Conservation (phyloP, 2,888 invertebrate genomes). For the Lampropteryx suffumata region DNA sequence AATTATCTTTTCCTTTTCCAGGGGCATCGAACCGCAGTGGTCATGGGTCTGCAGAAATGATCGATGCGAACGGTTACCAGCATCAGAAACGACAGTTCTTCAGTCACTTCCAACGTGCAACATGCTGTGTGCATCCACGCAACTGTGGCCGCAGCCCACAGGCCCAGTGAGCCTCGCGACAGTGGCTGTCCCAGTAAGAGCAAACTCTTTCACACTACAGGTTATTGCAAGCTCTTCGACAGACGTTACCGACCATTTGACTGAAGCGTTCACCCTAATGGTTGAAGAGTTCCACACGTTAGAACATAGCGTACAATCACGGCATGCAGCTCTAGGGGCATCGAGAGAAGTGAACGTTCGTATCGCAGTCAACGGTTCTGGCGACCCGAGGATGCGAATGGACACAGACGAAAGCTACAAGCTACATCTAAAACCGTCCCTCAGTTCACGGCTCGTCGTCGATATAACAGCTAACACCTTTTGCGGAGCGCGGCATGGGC, state of each 20-base stretch:
- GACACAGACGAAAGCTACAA: constrained; percentile 90
- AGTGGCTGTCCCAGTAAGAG: constrained; percentile 83
- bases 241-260: constrained; percentile 65
- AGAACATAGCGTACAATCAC: constrained; percentile 60
- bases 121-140: constrained; percentile 89
- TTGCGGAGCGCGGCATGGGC: constrained; percentile 90
- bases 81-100: constrained; percentile 63
- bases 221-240: constrained; percentile 61
- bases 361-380: constrained; percentile 79
- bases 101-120: constrained; percentile 89
- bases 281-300: constrained; percentile 74
- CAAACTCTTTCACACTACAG: constrained; percentile 76
- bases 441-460: constrained; percentile 76
- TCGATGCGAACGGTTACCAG: constrained; percentile 85
- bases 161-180: constrained; percentile 87
- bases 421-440: constrained; percentile 78
- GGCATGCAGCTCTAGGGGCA: constrained; percentile 52
- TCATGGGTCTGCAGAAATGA: constrained; percentile 89
- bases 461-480: constrained; percentile 86
- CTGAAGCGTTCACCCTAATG: constrained; percentile 78
- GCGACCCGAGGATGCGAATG: constrained; percentile 83
- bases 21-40: constrained; percentile 85
- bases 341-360: constrained; percentile 71
- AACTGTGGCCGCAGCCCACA: constrained; percentile 92
- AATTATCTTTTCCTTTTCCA: constrained; percentile 50